A percentile compares a stretch with the other conserved stretches of the same genome.
These are phyloP conservation scores for Metaphire vulgaris DNA, from an alignment of 1,140 invertebrate species.

Conservation along the genomic window DNA sequence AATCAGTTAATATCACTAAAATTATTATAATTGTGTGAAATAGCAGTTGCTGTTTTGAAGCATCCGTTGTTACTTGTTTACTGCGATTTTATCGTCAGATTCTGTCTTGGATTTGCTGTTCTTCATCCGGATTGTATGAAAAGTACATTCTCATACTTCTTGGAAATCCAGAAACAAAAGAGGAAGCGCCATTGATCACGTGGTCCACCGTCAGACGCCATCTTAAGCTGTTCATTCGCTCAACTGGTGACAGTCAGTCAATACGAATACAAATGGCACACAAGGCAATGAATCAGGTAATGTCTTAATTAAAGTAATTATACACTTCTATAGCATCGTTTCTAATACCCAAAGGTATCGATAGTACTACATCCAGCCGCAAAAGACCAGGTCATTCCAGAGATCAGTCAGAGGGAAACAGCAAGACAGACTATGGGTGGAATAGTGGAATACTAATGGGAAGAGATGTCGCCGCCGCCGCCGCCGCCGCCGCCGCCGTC, in stretches of 20 bases:
- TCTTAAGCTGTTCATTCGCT: conserved; percentile 37
- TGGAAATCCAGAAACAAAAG: conserved; percentile 32
- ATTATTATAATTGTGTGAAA: no score
- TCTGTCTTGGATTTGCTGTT: conserved; percentile 35
- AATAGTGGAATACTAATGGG: neutral
- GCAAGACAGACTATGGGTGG: neutral
- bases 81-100: conserved; percentile 25
- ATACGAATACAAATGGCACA: neutral
- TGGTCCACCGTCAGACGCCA: conserved; percentile 37
- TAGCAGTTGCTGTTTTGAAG: no score
- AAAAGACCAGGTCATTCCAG: no score
- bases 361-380: no score
- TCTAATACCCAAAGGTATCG: neutral
- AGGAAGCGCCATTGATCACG: conserved; percentile 32
- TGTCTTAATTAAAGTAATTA: neutral
- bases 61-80: no score
- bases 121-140: conserved; percentile 32
- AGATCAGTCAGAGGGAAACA: no score
- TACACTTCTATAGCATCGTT: neutral
- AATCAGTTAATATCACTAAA: no score
- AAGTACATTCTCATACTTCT: conserved; percentile 33
- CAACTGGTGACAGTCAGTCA: conserved; percentile 17
- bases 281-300: neutral
- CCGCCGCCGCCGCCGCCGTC: no score
- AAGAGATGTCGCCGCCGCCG: neutral